Conservation (phyloP, 1,140 invertebrate genomes). For the Bombus impatiens region DNA sequence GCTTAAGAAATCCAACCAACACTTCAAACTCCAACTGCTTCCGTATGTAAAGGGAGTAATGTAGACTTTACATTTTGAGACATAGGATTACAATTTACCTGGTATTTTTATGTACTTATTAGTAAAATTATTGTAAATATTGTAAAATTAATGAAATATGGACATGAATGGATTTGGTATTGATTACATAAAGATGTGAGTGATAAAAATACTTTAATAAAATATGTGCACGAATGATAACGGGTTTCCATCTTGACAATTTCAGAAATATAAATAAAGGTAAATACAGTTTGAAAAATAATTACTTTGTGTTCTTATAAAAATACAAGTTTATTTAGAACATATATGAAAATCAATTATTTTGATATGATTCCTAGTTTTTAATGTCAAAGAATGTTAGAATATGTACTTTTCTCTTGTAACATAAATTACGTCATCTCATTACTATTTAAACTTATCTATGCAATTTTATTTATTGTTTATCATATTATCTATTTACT, state of each 20-base stretch:
- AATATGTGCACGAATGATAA: slow-evolving; percentile 66
- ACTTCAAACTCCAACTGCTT: slow-evolving; percentile 33
- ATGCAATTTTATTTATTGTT: background rate
- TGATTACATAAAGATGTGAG: background rate
- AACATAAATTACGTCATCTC: slow-evolving; percentile 62
- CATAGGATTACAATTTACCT: background rate
- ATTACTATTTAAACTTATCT: slow-evolving; percentile 41
- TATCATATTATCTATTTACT: background rate
- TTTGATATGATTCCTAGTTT: background rate
- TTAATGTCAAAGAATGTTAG: background rate
- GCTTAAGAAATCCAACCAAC: slow-evolving; percentile 34
- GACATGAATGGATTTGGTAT: background rate
- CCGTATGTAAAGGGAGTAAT: slow-evolving; percentile 52
- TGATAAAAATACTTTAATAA: slow-evolving; percentile 10
- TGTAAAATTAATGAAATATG: slow-evolving; percentile 15
- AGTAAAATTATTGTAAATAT: slow-evolving; percentile 39
- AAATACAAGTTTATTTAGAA: background rate
- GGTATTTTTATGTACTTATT: slow-evolving; percentile 15
- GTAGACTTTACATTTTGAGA: slow-evolving; percentile 40
- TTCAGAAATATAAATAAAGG: slow-evolving; percentile 70
- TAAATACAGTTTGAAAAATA: slow-evolving; percentile 18
- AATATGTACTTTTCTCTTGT: background rate
- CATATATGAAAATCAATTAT: background rate
- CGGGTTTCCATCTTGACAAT: slow-evolving; percentile 76
- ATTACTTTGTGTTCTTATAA: background rate